A percentile compares a stretch with the other conserved stretches of the same genome.
phyloP scores from a whole-genome alignment of 1,140 invertebrate genomes.

The Platyscapa corneri region DNA sequence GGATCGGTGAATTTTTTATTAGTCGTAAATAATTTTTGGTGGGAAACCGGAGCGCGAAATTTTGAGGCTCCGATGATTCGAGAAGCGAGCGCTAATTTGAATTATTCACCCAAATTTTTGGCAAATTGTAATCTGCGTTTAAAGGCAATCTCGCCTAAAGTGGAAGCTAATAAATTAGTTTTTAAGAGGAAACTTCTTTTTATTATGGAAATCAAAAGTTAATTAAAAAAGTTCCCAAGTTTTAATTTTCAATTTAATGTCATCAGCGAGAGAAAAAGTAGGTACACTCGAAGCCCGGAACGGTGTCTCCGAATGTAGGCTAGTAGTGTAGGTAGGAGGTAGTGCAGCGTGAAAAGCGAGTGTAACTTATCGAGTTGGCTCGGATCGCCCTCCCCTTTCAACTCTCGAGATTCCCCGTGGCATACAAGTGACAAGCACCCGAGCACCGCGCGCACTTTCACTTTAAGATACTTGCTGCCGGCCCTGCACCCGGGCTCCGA shows the following conservation, averaged over 20 bases:
- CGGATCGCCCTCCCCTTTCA: constrained; percentile 5
- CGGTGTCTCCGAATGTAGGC: background rate
- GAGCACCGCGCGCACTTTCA: constrained; percentile 18
- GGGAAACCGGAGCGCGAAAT: too few relatives aligned
- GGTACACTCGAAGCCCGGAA: background rate
- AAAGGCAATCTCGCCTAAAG: background rate
- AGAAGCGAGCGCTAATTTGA: too few relatives aligned
- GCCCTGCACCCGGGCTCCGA: background rate
- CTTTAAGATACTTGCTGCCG: constrained; percentile 17
- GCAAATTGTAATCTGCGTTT: background rate
- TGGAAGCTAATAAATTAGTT: background rate
- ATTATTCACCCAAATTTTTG: background rate
- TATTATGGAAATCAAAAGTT: background rate
- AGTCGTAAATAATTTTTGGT: too few relatives aligned
- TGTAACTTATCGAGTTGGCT: constrained; percentile 42
- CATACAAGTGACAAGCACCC: constrained; percentile 33
- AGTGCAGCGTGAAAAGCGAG: constrained; percentile 28
- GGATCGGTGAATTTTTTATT: too few relatives aligned
- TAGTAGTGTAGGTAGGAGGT: background rate
- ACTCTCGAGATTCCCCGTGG: constrained; percentile 29
- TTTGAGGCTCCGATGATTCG: too few relatives aligned
- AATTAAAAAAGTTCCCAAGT: background rate
- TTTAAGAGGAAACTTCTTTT: background rate
- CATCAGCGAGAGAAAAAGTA: background rate
- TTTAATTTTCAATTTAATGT: constrained; percentile 18